Conservation (phyloP, 2,888 invertebrate species). For the Hylaea fasciaria region DNA sequence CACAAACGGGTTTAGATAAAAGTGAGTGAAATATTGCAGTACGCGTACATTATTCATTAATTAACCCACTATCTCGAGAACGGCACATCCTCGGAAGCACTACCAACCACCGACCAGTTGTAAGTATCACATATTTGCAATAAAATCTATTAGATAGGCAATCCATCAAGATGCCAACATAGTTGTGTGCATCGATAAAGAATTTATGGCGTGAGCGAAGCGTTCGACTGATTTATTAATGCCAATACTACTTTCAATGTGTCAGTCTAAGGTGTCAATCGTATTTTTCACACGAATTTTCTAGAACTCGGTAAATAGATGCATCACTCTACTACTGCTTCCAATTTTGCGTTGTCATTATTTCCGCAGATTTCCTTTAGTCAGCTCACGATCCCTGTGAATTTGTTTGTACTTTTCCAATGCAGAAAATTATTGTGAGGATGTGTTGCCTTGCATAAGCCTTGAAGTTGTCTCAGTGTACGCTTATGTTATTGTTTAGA, state of each 20-base stretch:
- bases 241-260: neutral
- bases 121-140: constrained; percentile 26
- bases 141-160: constrained; percentile 24
- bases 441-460: too few relatives aligned
- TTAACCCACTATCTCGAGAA: constrained; percentile 72
- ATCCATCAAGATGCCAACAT: constrained; percentile 9
- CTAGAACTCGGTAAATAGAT: too few relatives aligned
- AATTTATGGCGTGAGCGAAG: constrained; percentile 6
- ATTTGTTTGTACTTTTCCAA: too few relatives aligned
- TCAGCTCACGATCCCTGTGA: too few relatives aligned
- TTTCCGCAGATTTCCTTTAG: too few relatives aligned
- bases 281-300: constrained; percentile 4
- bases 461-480: neutral
- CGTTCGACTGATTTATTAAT: constrained; percentile 3
- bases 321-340: too few relatives aligned
- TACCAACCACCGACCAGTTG: constrained; percentile 13
- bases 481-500: neutral
- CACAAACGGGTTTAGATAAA: constrained; percentile 51
- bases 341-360: too few relatives aligned
- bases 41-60: constrained; percentile 79
- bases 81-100: constrained; percentile 56
- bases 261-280: neutral
- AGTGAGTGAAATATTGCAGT: constrained; percentile 68
- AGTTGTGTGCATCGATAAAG: constrained; percentile 10
- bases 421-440: too few relatives aligned